phyloP scores from a whole-genome alignment of 2,113 vertebrate species.

The Xenus cinereus region DNA sequence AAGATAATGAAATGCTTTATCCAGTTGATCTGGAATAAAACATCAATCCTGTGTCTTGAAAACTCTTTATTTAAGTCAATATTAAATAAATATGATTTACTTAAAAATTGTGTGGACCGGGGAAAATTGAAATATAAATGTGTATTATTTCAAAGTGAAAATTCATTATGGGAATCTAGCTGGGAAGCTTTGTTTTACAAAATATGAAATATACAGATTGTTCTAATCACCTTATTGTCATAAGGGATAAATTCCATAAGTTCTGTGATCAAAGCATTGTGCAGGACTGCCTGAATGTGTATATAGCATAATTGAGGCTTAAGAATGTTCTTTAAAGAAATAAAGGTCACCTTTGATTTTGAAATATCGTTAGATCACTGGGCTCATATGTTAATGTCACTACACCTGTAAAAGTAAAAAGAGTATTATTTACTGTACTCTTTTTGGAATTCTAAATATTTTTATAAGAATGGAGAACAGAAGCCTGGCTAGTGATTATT shows the following conservation, averaged over 20 bases:
- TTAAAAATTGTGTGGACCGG: not conserved
- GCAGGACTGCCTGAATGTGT: not conserved
- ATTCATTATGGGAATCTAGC: not conserved
- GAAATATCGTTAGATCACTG: not conserved
- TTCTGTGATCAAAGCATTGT: constrained; percentile 53
- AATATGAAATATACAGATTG: not conserved
- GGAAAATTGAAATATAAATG: not conserved
- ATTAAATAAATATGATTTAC: not conserved
- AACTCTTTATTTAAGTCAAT: not conserved
- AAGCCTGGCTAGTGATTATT: not conserved
- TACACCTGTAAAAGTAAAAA: not conserved
- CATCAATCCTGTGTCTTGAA: not conserved
- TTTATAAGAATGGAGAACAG: not conserved
- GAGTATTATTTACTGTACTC: not conserved
- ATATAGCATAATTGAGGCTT: constrained; percentile 2
- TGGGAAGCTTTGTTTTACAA: not conserved
- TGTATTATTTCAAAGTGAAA: not conserved
- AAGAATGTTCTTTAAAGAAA: not conserved
- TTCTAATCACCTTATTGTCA: constrained; percentile 54
- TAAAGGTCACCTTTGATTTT: constrained; percentile 18
- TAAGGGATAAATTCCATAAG: not conserved
- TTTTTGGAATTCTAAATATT: not conserved
- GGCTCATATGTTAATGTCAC: not conserved
- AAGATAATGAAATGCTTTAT: not conserved
- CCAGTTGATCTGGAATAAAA: not conserved